A percentile compares a stretch with the other conserved stretches of the same genome.
phyloP scores from a whole-genome alignment of 2,888 invertebrate genomes.

The Dynastes grantii region DNA sequence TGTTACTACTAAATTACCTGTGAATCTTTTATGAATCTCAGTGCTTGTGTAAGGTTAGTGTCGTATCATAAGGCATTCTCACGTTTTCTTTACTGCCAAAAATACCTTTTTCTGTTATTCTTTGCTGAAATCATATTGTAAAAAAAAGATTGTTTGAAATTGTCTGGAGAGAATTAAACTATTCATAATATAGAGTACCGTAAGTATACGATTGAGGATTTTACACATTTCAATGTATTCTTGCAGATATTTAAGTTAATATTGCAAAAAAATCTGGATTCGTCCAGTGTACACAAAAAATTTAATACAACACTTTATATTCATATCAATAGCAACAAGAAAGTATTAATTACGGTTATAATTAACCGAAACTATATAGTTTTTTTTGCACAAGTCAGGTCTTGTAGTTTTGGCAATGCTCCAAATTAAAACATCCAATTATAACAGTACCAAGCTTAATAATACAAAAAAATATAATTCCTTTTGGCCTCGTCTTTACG shows the following conservation, averaged over 20 bases:
- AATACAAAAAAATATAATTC: not conserved
- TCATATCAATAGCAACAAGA: not conserved
- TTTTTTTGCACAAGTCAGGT: slow-evolving; percentile 9
- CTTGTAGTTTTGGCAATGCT: slow-evolving; percentile 17
- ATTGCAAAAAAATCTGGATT: no score
- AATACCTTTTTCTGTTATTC: slow-evolving; percentile 26
- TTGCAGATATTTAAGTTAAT: no score
- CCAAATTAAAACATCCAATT: slow-evolving; percentile 42
- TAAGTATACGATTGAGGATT: not conserved
- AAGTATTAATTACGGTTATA: slow-evolving; percentile 32
- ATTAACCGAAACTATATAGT: slow-evolving; percentile 29
- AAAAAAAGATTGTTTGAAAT: slow-evolving; percentile 16
- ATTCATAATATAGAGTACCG: slow-evolving; percentile 4
- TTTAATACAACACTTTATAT: not conserved
- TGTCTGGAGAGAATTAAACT: slow-evolving; percentile 4
- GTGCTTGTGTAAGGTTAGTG: slow-evolving; percentile 42
- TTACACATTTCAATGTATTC: not conserved
- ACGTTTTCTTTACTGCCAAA: slow-evolving; percentile 7
- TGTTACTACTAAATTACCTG: slow-evolving; percentile 40
- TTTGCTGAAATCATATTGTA: slow-evolving; percentile 9
- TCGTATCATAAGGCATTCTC: slow-evolving; percentile 1
- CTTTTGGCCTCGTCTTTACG: no score
- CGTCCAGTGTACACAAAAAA: not conserved
- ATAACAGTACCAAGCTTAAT: not conserved
- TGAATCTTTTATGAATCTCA: slow-evolving; percentile 34